Evolutionary conservation across 1,140 invertebrate genomes (phyloP).

Genomic region (Papilio machaon): DNA sequence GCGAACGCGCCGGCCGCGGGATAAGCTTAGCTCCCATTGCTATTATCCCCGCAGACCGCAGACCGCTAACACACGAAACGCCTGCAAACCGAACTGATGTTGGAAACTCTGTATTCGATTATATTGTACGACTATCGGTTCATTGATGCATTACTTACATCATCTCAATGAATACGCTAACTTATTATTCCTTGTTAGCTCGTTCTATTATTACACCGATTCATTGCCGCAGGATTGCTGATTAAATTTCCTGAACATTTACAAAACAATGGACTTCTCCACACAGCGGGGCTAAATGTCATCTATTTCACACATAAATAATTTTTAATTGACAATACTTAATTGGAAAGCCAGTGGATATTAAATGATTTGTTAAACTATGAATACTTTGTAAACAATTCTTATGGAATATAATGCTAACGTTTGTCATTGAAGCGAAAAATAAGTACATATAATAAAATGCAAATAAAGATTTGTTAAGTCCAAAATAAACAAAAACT

Average conservation of each 20-base stretch:
- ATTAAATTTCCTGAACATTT: neutral
- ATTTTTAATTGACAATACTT: slow-evolving; percentile 3
- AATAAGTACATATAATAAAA: neutral
- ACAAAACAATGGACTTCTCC: neutral
- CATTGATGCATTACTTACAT: no score
- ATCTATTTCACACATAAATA: slow-evolving; percentile 5
- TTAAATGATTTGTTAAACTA: neutral
- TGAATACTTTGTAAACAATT: no score
- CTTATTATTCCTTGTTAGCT: slow-evolving; percentile 8
- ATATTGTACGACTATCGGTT: no score
- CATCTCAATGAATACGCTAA: neutral
- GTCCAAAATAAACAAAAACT: no score
- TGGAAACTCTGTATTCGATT: neutral
- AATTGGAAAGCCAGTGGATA: neutral
- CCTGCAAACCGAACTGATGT: neutral
- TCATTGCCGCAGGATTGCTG: neutral
- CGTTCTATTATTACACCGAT: neutral
- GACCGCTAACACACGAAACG: neutral
- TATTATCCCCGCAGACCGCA: slow-evolving; percentile 4
- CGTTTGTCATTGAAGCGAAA: neutral
- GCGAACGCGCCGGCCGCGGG: slow-evolving; percentile 7
- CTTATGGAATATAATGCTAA: no score
- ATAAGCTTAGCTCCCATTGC: slow-evolving; percentile 17
- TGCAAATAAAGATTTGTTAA: neutral
- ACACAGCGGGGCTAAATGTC: neutral